Evolutionary conservation across 2,797 vertebrate species (phyloP), one percentile per base, ranked within the genome.

Genomic region (Pitangus sulphuratus): DNA sequence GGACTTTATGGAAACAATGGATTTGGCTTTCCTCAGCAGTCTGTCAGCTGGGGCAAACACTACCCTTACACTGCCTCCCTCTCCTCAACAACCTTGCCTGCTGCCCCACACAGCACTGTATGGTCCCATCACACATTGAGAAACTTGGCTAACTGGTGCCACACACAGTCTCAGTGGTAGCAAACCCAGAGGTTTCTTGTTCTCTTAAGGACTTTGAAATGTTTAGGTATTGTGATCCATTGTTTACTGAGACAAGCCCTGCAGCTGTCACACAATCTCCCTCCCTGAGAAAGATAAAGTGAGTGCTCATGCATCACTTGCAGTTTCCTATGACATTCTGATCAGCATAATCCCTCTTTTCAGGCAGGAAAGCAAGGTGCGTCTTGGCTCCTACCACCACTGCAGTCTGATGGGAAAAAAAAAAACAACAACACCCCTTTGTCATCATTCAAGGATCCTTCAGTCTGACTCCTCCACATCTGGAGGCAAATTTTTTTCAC

Each of bases 241-340:
- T 91, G 89, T 76, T 78, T 68, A 62, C 69, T 15, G 45, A 92
- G 80, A 93, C 61, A 84, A 93, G 82, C 70, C 65, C 69, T 2
- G 10, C 58, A 79, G 91, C 87, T 88, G 89, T 86, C 91, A 92
- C 0, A 0, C 50, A 79, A 79, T 89, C 65, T 89, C 57, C 33
- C 33, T 81, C 12, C 0, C 66, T 48, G 35, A 70, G 76, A 79
- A 88, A 84, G 95, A 96, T 89, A 80, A 90, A 90, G 65, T 71
- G 79, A 84, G 44, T 88, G 89, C 84, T 94, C 91, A 93, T 89
- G 87, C 91, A 92, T 95, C 91, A 94, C 92, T 65, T 96, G 80
- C 72, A 93, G 72, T 66, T 90, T 94, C 72, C 84, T 92, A 48
- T 77, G 61, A 89, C 89, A 93, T 78, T 84, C 76, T 74, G 83